phyloP scores from a whole-genome alignment of 2,113 vertebrate species.

The Pseudolaguvia tuberculata region DNA sequence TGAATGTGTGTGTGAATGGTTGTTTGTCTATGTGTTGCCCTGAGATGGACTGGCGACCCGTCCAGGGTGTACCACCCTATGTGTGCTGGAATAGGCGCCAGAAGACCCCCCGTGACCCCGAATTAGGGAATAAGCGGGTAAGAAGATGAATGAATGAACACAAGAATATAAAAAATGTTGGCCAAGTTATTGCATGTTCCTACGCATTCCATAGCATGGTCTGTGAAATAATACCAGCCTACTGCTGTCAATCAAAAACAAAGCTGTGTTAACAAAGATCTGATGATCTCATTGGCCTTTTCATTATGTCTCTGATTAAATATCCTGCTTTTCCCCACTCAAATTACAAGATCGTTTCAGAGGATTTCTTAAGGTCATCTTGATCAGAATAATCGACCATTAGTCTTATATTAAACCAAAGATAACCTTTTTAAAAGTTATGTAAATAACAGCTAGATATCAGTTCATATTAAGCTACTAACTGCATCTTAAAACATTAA shows the following conservation, averaged over 20 bases:
- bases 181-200: conserved; percentile 12
- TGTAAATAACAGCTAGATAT: neutral
- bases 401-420: neutral
- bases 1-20: too few relatives aligned
- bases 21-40: too few relatives aligned
- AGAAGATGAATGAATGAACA: neutral
- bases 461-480: conserved; percentile 9
- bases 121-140: too few relatives aligned
- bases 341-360: neutral
- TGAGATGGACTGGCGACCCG: too few relatives aligned
- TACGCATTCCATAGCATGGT: neutral
- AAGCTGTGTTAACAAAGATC: neutral
- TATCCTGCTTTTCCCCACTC: conserved; percentile 5
- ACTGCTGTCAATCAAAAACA: neutral
- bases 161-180: neutral
- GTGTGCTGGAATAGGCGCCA: too few relatives aligned
- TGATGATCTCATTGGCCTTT: neutral
- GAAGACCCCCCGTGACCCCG: too few relatives aligned
- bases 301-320: neutral
- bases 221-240: neutral
- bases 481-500: conserved; percentile 12
- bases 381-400: neutral
- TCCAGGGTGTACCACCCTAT: too few relatives aligned
- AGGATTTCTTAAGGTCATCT: neutral
- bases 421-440: neutral